These are phyloP conservation scores for Dermolepida albohirtum DNA, from an alignment of 2,888 invertebrate species.

Conservation along the genomic window DNA sequence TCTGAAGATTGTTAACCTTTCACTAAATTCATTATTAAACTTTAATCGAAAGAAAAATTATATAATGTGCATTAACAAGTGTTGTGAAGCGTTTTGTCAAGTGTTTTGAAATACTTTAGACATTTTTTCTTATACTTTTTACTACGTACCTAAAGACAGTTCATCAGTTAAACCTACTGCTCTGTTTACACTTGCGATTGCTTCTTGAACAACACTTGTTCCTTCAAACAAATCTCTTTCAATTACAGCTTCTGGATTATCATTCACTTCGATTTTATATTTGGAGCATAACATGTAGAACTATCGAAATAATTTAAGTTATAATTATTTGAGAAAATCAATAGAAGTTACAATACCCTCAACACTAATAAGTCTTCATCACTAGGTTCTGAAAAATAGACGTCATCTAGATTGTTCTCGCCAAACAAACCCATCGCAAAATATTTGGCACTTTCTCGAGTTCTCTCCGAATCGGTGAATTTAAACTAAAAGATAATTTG, in stretches of 20 bases:
- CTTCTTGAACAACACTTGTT: slow-evolving; percentile 11
- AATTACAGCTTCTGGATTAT: slow-evolving; percentile 21
- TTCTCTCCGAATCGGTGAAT: slow-evolving; percentile 81
- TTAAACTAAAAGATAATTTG: slow-evolving; percentile 71
- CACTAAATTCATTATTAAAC: no score
- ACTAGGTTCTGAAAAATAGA: slow-evolving; percentile 74
- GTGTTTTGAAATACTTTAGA: no score
- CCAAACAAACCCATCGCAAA: slow-evolving; percentile 84
- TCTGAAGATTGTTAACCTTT: no score
- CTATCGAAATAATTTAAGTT: slow-evolving; percentile 7
- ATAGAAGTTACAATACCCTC: slow-evolving; percentile 54
- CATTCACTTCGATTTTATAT: slow-evolving; percentile 11
- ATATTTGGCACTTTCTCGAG: slow-evolving; percentile 78
- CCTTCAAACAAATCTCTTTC: slow-evolving; percentile 23
- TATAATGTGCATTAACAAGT: no score
- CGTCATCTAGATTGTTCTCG: slow-evolving; percentile 66
- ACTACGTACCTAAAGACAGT: slow-evolving; percentile 33
- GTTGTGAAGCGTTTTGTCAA: no score
- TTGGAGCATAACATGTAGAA: slow-evolving; percentile 37
- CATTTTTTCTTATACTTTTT: no score
- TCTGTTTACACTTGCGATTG: slow-evolving; percentile 8
- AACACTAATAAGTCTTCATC: slow-evolving; percentile 65
- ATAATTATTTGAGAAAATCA: neutral
- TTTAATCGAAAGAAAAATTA: no score
- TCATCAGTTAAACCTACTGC: slow-evolving; percentile 23